Evolutionary conservation across 2,797 vertebrate species (phyloP).

Genomic region (Danio kyathit): DNA sequence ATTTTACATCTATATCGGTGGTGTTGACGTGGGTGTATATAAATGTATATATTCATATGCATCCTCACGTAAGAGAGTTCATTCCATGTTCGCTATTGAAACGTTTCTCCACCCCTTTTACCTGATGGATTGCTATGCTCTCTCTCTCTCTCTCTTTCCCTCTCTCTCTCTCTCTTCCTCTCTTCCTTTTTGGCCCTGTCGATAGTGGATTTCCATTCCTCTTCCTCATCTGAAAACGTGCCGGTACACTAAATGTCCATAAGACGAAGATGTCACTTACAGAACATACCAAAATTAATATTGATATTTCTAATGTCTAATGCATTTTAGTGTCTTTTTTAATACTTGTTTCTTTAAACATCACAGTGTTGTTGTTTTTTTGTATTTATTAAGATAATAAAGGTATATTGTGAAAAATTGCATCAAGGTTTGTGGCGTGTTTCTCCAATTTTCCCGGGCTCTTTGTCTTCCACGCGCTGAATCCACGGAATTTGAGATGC

Average conservation of each 20-base stretch:
- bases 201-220: constrained; percentile 73
- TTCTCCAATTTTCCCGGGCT: constrained; percentile 68
- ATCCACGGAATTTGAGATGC: constrained; percentile 46
- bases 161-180: constrained; percentile 28
- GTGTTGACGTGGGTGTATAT: constrained; percentile 78
- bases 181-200: constrained; percentile 62
- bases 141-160: constrained; percentile 11
- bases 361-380: constrained; percentile 85
- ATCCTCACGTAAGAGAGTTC: constrained; percentile 77
- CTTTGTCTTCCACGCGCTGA: constrained; percentile 61
- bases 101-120: constrained; percentile 68
- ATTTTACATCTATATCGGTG: constrained; percentile 82
- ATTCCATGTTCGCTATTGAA: constrained; percentile 75
- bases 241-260: constrained; percentile 75
- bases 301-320: constrained; percentile 83
- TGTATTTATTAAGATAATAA: constrained; percentile 92
- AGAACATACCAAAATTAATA: constrained; percentile 86
- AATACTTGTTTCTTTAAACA: constrained; percentile 73
- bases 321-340: constrained; percentile 83
- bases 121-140: constrained; percentile 65
- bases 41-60: constrained; percentile 83
- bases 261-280: constrained; percentile 82
- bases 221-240: constrained; percentile 65
- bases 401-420: constrained; percentile 88
- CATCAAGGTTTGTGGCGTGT: constrained; percentile 81